Percentiles rank a stretch among this genome's conserved stretches.
phyloP scores from a whole-genome alignment of 2,888 invertebrate species.

The Sussaba pulchella region DNA sequence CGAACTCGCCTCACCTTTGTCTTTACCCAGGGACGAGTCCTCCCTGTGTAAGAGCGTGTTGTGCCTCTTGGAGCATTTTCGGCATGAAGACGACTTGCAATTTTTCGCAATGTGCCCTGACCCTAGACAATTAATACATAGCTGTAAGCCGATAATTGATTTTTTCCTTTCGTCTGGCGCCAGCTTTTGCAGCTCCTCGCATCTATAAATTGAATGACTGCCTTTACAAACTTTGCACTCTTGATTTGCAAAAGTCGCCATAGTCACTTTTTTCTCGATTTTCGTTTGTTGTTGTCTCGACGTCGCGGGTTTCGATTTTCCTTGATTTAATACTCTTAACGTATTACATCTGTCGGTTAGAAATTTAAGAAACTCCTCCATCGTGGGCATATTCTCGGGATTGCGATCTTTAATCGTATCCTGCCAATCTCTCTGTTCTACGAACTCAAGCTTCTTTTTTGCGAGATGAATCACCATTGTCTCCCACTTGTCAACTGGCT shows the following conservation, averaged over 20 bases:
- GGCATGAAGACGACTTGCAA: slow-evolving; percentile 64
- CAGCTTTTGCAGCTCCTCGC: slow-evolving; percentile 51
- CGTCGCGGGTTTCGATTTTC: slow-evolving; percentile 35
- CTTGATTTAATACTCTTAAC: slow-evolving; percentile 40
- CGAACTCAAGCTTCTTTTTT: slow-evolving; percentile 70
- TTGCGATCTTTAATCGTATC: slow-evolving; percentile 52
- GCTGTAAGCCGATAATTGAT: slow-evolving; percentile 39
- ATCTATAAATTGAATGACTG: slow-evolving; percentile 50
- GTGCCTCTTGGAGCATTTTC: slow-evolving; percentile 62
- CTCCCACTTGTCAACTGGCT: slow-evolving; percentile 72
- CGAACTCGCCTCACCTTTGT: no score
- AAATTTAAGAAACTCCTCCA: slow-evolving; percentile 62
- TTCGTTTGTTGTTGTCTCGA: slow-evolving; percentile 18
- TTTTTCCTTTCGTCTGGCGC: slow-evolving; percentile 43
- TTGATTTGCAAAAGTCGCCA: slow-evolving; percentile 30
- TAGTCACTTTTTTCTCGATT: slow-evolving; percentile 33
- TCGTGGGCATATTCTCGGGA: slow-evolving; percentile 60
- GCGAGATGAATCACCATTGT: slow-evolving; percentile 69
- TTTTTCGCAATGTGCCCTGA: slow-evolving; percentile 57
- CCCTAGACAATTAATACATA: slow-evolving; percentile 70
- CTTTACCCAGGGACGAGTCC: no score
- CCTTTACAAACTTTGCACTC: slow-evolving; percentile 54
- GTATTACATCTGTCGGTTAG: slow-evolving; percentile 57
- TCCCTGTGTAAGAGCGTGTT: no score
- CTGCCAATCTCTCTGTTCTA: slow-evolving; percentile 70